Base-by-base conservation (phyloP, 92 coral and sea anemone genomes). In the Phymanthus crucifer region DNA sequence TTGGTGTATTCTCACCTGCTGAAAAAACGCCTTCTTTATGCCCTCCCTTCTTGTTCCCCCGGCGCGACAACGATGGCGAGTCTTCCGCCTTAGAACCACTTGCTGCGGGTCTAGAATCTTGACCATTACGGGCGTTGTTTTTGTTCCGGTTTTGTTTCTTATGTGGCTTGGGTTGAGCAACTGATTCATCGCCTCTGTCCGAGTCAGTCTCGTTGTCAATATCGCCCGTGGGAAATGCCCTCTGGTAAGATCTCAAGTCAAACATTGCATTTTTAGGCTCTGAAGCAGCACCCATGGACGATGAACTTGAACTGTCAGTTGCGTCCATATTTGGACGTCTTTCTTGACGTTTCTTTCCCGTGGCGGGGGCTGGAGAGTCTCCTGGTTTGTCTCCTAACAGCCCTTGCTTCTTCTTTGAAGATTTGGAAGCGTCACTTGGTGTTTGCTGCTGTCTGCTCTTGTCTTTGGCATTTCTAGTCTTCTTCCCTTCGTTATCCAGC, bases 221-320 rank as follows among this genome's bases (percentile, higher is more conserved):
- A 38, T 27, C 2, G n/a, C 48, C 75, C 31, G 29, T 19, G 17
- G 66, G 66, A 36, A 74, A 74, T 11, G 78, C 78, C 50, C 29
- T 74, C 38, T 74, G 78, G 57, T 46, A 74, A 36, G 78, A 74
- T 37, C 35, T 48, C 7, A 74, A 37, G 50, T 74, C 78, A 17
- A 74, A 74, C 6, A 71, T 33, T 14, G 75, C 33, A 33, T 6
- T 14, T 36, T 71, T 57, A 35, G 27, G 21, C 35, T 70, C 74
- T 17, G 38, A 54, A 54, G 35, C 68, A 1, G 32, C 68, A 61
- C 68, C 68, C 13, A 24, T 11, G 2, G 68, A 61, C 17, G 68
- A 21, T 3, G 73, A 34, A 40, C 40, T 35, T 32, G 78, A 19
- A 34, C 69, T 75, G 52, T 77, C 48, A 32, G 71, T 71, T 21